Evolutionary conservation across 2,113 vertebrate species (phyloP), one percentile per base, ranked within the genome.

Genomic region (Anser brachyrhynchus): DNA sequence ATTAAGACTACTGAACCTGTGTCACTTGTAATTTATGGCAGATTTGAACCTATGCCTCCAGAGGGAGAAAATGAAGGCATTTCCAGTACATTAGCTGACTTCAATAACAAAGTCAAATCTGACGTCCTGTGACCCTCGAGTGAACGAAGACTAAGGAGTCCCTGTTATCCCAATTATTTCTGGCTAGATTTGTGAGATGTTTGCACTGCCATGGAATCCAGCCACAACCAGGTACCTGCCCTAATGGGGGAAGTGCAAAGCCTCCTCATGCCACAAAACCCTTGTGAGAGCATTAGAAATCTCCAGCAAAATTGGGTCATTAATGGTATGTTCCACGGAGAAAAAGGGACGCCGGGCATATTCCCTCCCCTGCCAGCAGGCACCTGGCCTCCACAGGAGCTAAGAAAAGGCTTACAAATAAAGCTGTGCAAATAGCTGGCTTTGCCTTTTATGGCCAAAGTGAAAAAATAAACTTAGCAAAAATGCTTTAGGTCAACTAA

Each of bases 181-280:
- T 96, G 73, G 33, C 94, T 94, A 87, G 65, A 87, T 93, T 69
- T 96, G 89, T 93, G 93, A 93, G 84, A 92, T 78, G 78, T 93
- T 95, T 97, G 89, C 91, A 86, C 82, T 66, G 4, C 65, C 61
- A 5, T 39, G 77, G 72, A 91, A 62, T 83, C 39, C 70, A 72
- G 37, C 52, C 82, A 92, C 87, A 65, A 44, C 33, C 51, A 74
- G 64, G 62, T 91, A 74, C 58, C 61, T 80, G 70, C 72, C 87
- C 37, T 92, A 83, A 86, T 55, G 59, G 84, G 82, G 51, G 29
- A 71, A 66, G 54, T 37, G 73, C 93, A 93, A 80, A 86, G 6
- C 65, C 51, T 54, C 33, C 31, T 73, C 80, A 19, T 67, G 59
- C 83, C 94, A 88, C 9, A 21, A 75, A 93, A 72, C 81, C 44